Base-by-base conservation (phyloP, 2,888 invertebrate genomes). In the Epistrophe grossulariae region DNA sequence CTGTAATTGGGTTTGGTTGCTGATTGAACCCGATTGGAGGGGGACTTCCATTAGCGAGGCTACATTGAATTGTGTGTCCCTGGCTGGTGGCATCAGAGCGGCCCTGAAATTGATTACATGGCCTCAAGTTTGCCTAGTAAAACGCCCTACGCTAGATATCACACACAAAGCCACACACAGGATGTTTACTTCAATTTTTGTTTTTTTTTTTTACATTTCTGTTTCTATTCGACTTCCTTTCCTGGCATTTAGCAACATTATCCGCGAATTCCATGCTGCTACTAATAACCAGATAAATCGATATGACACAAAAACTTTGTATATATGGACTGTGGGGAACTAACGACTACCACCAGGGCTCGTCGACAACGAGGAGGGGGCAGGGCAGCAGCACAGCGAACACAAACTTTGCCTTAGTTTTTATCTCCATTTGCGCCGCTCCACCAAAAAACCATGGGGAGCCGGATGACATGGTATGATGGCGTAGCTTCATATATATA, bases 261-360 rank as follows among this genome's bases (percentile, higher is more conserved):
- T 84, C 62, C 73, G 52, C 43, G 57, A 78, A 59, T 55, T 74
- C 57, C 62, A 70, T 70, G 57, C 73, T 40, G 73, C 81, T 70
- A 68, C 87, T 72, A 74, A 87, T 79, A 83, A 68, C 82, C 83
- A 79, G 83, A 76, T 82, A 79, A 83, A 87, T 87, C 83, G 87
- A 87, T 85, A 85, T 66, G 87, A 74, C 87, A 79, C 79, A 68
- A 66, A 73, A 81, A 78, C 55, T 24, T 24, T 28, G 28, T 55
- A 15, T 55, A 28, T 55, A 15, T 55, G 28, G 55, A 40, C 52
- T 59, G 50, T 17, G 52, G 70, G 31, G 17, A 59, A 45, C 72
- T 72, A 59, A 59, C 43, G 64, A 35, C 24, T 24, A 24, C 24
- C 1, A 24, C 35, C 35, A 38, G 48, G n/a, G 43, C 15, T 40